A percentile compares a stretch with the other conserved stretches of the same genome.
Evolutionary conservation across 2,888 invertebrate genomes (phyloP).

Genomic region (Drosophila cracens): DNA sequence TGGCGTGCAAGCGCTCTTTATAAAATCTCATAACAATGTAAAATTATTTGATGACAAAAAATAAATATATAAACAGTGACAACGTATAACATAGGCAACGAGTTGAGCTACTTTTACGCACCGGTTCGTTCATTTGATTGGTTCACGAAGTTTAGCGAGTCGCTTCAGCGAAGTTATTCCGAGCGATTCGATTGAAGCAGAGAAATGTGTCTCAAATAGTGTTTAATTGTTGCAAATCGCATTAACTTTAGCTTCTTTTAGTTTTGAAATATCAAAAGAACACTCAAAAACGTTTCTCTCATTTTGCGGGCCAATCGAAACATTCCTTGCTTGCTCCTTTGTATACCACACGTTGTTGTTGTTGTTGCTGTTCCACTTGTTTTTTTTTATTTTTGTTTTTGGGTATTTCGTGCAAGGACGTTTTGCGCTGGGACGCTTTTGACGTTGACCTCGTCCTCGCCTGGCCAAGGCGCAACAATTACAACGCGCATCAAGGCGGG

Average conservation of each 20-base stretch:
- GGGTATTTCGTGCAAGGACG: constrained; percentile 53
- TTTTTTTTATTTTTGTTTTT: constrained; percentile 4
- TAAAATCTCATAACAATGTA: background rate
- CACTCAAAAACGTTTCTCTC: constrained; percentile 10
- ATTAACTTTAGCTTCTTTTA: constrained; percentile 43
- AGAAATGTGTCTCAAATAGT: constrained; percentile 61
- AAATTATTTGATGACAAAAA: background rate
- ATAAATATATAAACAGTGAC: background rate
- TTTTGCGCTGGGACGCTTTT: constrained; percentile 42
- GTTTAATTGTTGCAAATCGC: constrained; percentile 49
- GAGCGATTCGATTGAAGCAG: constrained; percentile 7
- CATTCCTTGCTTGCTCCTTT: background rate
- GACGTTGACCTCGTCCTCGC: constrained; percentile 51
- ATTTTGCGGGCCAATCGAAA: constrained; percentile 10
- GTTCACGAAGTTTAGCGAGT: constrained; percentile 9
- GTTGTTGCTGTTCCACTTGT: constrained; percentile 33
- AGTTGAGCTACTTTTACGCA: constrained; percentile 7
- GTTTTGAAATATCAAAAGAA: constrained; percentile 23
- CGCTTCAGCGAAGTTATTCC: constrained; percentile 19
- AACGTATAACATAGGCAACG: background rate
- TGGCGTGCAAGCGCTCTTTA: background rate
- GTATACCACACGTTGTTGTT: constrained; percentile 2
- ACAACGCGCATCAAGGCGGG: constrained; percentile 65
- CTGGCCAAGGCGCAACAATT: constrained; percentile 74
- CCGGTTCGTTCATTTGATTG: constrained; percentile 2